These are phyloP conservation scores for Plebejus argus DNA, from an alignment of 2,888 invertebrate genomes.

Conservation along the genomic window DNA sequence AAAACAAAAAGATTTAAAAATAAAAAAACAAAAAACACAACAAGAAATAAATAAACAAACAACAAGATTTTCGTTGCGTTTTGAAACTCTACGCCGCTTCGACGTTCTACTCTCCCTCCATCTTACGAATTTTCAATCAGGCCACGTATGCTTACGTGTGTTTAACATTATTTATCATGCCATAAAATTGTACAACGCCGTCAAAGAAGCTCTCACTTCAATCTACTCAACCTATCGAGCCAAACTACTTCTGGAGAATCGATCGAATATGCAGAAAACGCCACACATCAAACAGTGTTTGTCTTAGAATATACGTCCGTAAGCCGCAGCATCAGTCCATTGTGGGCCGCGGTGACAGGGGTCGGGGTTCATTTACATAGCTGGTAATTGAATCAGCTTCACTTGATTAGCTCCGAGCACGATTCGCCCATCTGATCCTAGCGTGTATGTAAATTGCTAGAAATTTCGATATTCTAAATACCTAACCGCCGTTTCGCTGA, in stretches of 20 bases:
- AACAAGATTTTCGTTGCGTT: too few relatives aligned
- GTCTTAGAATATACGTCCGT: constrained; percentile 1
- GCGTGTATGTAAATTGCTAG: constrained; percentile 29
- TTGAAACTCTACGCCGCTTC: too few relatives aligned
- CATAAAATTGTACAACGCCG: neutral
- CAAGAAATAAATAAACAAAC: too few relatives aligned
- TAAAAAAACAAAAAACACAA: too few relatives aligned
- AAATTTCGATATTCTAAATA: constrained; percentile 28
- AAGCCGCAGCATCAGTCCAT: constrained; percentile 5
- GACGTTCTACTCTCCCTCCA: too few relatives aligned
- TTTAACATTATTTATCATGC: too few relatives aligned
- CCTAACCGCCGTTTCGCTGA: constrained; percentile 7
- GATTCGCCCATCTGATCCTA: constrained; percentile 13
- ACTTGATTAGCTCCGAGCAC: constrained; percentile 35
- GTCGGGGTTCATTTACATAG: constrained; percentile 38
- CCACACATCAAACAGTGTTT: constrained; percentile 16
- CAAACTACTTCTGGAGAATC: neutral
- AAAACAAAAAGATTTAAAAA: too few relatives aligned
- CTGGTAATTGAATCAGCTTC: constrained; percentile 37
- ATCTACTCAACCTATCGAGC: neutral
- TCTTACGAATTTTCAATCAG: too few relatives aligned
- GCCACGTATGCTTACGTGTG: too few relatives aligned
- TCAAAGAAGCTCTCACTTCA: neutral
- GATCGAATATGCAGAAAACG: constrained; percentile 1
- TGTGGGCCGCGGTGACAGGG: constrained; percentile 27